A percentile compares a stretch with the other conserved stretches of the same genome.
These are phyloP conservation scores for Seladonia tumulorum DNA, from an alignment of 2,888 invertebrate genomes.

Conservation along the genomic window DNA sequence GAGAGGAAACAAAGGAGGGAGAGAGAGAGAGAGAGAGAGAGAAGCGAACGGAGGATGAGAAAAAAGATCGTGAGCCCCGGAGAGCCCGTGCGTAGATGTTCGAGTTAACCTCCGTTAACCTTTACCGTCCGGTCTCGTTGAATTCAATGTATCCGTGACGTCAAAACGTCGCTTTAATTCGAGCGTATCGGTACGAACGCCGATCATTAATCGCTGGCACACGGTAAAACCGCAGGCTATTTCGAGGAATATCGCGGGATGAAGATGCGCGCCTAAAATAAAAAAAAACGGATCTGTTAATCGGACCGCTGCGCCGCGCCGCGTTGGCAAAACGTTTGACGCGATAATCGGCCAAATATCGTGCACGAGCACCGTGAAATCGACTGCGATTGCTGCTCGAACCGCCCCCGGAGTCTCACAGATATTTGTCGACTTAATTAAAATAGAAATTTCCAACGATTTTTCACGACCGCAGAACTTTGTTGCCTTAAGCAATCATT, in stretches of 20 bases:
- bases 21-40: neutral
- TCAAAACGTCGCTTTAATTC: constrained; percentile 75
- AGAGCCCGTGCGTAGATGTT: constrained; percentile 72
- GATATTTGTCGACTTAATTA: constrained; percentile 8
- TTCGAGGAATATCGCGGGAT: constrained; percentile 38
- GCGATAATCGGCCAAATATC: neutral
- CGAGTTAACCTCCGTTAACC: constrained; percentile 80
- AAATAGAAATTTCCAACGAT: neutral
- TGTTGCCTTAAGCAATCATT: neutral
- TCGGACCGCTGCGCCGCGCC: neutral
- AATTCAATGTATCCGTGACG: constrained; percentile 82
- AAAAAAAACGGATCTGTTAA: constrained; percentile 7
- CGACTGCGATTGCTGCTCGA: neutral
- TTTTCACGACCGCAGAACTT: neutral
- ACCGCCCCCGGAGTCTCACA: neutral
- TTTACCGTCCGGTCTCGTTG: constrained; percentile 72
- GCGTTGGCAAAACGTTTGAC: neutral
- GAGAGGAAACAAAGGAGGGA: neutral
- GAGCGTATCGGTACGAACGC: constrained; percentile 60
- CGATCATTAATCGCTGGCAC: constrained; percentile 44
- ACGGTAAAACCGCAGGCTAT: constrained; percentile 25
- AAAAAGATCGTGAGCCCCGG: constrained; percentile 27
- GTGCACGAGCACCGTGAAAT: neutral
- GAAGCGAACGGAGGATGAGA: constrained; percentile 33
- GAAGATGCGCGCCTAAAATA: constrained; percentile 4